Conservation (phyloP, 1,140 invertebrate species). For the Drosophila nannoptera region DNA sequence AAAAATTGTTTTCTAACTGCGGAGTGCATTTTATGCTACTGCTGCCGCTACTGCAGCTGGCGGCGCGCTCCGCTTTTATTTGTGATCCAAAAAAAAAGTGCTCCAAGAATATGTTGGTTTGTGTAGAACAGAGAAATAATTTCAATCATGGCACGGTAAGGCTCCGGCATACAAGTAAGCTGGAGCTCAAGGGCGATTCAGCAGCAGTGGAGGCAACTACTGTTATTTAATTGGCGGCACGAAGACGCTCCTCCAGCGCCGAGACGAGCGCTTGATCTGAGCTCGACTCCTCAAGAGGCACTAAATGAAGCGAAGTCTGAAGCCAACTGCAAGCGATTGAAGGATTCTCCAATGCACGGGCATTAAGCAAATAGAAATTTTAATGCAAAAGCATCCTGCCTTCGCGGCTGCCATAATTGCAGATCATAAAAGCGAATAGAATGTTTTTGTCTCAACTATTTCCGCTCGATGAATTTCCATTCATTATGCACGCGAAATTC, state of each 20-base stretch:
- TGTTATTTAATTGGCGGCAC: slow-evolving; percentile 59
- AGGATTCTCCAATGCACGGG: background rate
- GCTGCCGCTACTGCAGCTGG: slow-evolving; percentile 35
- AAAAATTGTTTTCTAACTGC: slow-evolving; percentile 70
- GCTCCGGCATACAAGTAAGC: slow-evolving; percentile 44
- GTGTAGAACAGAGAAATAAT: slow-evolving; percentile 65
- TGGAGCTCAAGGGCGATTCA: slow-evolving; percentile 13
- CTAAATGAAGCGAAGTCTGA: background rate
- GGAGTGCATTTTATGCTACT: slow-evolving; percentile 58
- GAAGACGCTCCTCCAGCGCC: slow-evolving; percentile 18
- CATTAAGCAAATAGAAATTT: slow-evolving; percentile 2
- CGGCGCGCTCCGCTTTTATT: slow-evolving; percentile 40
- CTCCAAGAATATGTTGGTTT: slow-evolving; percentile 14
- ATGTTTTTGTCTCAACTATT: slow-evolving; percentile 28
- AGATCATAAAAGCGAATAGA: background rate
- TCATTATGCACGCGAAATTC: slow-evolving; percentile 46
- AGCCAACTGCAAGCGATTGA: background rate
- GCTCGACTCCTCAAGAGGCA: slow-evolving; percentile 6
- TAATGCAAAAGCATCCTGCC: too few species aligned
- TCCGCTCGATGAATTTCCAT: slow-evolving; percentile 62
- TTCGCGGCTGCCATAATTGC: background rate
- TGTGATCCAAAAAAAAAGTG: slow-evolving; percentile 16
- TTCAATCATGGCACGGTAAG: slow-evolving; percentile 71
- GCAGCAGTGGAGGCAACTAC: slow-evolving; percentile 25
- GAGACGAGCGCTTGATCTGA: slow-evolving; percentile 11